Base-by-base conservation (phyloP, 2,888 invertebrate species). In the Andrena trimmerana region DNA sequence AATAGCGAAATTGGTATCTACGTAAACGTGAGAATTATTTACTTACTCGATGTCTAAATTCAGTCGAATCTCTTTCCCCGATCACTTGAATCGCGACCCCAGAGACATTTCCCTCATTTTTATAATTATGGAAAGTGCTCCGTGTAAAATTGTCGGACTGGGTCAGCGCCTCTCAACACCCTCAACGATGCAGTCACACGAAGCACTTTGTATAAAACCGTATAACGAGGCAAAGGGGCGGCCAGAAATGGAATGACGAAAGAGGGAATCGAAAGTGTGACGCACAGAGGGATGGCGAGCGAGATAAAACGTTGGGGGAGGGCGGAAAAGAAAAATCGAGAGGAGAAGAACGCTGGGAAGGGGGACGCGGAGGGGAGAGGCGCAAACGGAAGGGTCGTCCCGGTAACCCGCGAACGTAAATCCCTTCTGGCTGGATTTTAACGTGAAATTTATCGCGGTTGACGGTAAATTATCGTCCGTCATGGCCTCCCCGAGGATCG, bases 351-450 rank as follows among this genome's bases (percentile, higher is more conserved):
- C 62, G 29, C 20, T 27, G 13, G 52, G 31, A 33, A 65, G 52
- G 54, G 65, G 16, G 62, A 69, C 29, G 24, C 57, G 42, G 31
- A 63, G 57, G 60, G 42, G 63, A 24, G 68, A 60, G 65, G 33
- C 65, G 50, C 48, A 76, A 77, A 78, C 78, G 83, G 79, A 83
- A 85, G 84, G 83, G 85, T 82, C 83, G 57, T 48, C 62, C 59
- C 59, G 87, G 85, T 89, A 90, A 89, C 87, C 86, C 83, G 80
- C 84, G 88, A 82, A 88, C 81, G 90, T 92, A 92, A 93, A 92
- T 92, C 91, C 91, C 88, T 91, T 91, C 90, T 87, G 89, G 91
- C 89, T 89, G 91, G 91, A 92, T 91, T 92, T 92, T 92, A 92
- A 91, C 92, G 90, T 88, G 88, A 84, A 93, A 92, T 92, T 92